A percentile compares a stretch with the other conserved stretches of the same genome.
Conservation (phyloP, 2,113 vertebrate genomes). For the Gobius niger region DNA sequence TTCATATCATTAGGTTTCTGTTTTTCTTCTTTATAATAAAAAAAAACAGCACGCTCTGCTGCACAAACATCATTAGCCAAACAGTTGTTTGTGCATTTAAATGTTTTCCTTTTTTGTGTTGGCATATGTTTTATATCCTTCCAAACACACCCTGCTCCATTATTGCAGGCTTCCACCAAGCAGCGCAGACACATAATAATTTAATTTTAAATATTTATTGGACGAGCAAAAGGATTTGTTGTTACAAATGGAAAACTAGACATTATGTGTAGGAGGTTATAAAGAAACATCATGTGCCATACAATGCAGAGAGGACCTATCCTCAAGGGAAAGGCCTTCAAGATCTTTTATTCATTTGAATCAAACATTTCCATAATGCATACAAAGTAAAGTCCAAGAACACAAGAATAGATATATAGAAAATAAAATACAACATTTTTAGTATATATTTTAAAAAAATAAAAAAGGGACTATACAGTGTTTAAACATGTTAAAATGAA, state of each 20-base stretch:
- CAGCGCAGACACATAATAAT: no score
- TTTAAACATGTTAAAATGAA: no score
- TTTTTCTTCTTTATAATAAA: slow-evolving; percentile 21
- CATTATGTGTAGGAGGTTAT: background rate
- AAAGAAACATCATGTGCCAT: background rate
- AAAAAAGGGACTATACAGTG: no score
- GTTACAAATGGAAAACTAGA: background rate
- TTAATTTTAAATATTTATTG: background rate
- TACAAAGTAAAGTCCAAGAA: no score
- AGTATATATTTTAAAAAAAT: no score
- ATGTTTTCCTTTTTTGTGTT: background rate
- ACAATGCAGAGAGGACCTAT: background rate
- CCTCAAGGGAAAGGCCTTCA: background rate
- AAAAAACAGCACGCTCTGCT: slow-evolving; percentile 12
- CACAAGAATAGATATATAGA: no score
- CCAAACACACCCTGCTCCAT: background rate
- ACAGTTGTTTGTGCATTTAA: slow-evolving; percentile 21
- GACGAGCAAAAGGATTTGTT: background rate
- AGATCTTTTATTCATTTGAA: background rate
- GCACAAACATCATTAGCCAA: slow-evolving; percentile 1
- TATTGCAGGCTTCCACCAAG: background rate
- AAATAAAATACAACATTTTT: no score
- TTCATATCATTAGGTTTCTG: slow-evolving; percentile 28
- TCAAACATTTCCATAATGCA: background rate
- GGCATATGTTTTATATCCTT: background rate